Evolutionary conservation across 37 sponge, comb jelly and placozoan genomes (phyloP), one percentile per base, ranked within the genome.

Genomic region (Theonella swinhoei): DNA sequence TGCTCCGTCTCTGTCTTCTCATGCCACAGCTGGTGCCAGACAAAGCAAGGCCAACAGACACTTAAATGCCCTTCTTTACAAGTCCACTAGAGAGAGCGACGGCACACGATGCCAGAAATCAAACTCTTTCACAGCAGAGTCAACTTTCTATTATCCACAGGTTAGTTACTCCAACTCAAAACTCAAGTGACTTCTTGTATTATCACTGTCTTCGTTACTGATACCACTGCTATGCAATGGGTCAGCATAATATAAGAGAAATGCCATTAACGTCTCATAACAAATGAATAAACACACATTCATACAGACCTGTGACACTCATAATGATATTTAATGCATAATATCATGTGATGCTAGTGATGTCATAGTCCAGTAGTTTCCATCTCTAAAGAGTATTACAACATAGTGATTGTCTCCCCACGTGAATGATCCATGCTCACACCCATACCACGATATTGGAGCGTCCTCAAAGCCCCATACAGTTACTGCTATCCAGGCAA

Each of bases 381-480:
- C 80, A 25, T 29, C 58, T 17, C 69, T 75, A 30, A 91, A 88
- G 26, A 91, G 33, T 4, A 91, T 33, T 23, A 87, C 40, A 0
- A 59, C 77, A 58, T 87, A 87, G 26, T 91, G 78, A 62, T 94
- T 94, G 75, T 94, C 94, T 62, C 93, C 94, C 14, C 72, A 79
- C 72, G 65, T 23, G 41, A 36, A 74, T 34, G 77, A 94, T 4
- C 83, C 74, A 40, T 94, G 94, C 72, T 94, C 92, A 42, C 42
- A 37, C 35, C 25, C 69, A 28, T 78, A 71, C 88, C 87, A 86
- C 25, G 86, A 76, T 22, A 90, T 54, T 19, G 94, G 94, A 24
- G 82, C 42, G 42, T 94, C 94, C 23, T 88, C 85, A 73, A 94
- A 90, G 11, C 94, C 94, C 94, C 94, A 94, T 2, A 91, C 84